Percentiles rank a stretch among this genome's conserved stretches.
phyloP scores from a whole-genome alignment of 2,113 vertebrate genomes.

The Rhegmatorhina hoffmannsi region DNA sequence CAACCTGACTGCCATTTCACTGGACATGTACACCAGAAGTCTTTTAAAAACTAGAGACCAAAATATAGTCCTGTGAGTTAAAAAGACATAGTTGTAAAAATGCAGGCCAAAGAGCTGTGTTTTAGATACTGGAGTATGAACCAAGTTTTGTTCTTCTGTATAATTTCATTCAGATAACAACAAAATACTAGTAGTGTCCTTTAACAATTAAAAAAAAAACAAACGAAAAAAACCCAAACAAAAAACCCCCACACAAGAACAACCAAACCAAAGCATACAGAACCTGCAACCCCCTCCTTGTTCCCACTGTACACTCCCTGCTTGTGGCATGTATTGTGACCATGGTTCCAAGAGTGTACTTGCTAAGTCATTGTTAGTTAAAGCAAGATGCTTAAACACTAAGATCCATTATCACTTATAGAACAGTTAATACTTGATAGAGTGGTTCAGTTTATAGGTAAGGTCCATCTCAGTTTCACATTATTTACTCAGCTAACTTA shows the following conservation, averaged over 20 bases:
- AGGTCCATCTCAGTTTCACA: conserved; percentile 79
- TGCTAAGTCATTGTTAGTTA: conserved; percentile 78
- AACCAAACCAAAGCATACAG: conserved; percentile 58
- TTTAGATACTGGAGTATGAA: conserved; percentile 36
- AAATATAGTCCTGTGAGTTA: conserved; percentile 64
- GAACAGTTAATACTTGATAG: conserved; percentile 83
- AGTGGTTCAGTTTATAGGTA: conserved; percentile 76
- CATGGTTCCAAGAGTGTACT: conserved; percentile 80
- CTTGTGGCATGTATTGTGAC: conserved; percentile 82
- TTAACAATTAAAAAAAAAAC: background rate
- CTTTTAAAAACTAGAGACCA: conserved; percentile 35
- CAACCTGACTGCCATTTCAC: conserved; percentile 23
- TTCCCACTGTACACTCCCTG: conserved; percentile 46
- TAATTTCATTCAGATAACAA: conserved; percentile 56
- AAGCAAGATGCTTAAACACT: conserved; percentile 72
- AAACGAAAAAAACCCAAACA: too few relatives aligned
- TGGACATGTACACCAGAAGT: conserved; percentile 49
- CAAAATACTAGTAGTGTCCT: conserved; percentile 61
- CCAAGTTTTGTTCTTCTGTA: conserved; percentile 53
- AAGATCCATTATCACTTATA: conserved; percentile 68
- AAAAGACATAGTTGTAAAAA: conserved; percentile 36
- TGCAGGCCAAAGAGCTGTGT: conserved; percentile 29
- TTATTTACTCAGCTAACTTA: conserved; percentile 86
- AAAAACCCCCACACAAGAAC: background rate
- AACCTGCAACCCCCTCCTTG: conserved; percentile 56